These are phyloP conservation scores for Melanotaenia nigrans DNA, from an alignment of 2,797 vertebrate species.

Conservation along the genomic window DNA sequence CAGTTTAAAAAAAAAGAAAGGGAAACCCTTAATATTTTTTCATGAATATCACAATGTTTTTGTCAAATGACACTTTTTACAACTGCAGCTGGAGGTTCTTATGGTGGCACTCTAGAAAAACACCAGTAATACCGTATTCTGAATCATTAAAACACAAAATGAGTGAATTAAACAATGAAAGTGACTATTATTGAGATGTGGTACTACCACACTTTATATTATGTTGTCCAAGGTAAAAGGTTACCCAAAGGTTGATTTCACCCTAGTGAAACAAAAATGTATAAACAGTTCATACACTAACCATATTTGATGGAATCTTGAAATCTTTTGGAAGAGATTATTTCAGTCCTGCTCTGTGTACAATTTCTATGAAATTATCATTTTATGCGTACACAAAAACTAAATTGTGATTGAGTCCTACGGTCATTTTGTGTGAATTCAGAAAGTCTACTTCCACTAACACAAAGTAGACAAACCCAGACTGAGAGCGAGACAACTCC, in stretches of 20 bases:
- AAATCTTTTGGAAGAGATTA: not conserved
- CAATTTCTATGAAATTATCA: not conserved
- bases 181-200: not conserved
- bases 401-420: not conserved
- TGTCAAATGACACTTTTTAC: not conserved
- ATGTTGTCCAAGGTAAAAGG: not conserved
- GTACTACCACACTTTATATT: not conserved
- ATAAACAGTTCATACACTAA: not conserved
- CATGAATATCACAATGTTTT: not conserved
- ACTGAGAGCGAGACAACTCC: conserved; percentile 61
- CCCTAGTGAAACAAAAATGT: not conserved
- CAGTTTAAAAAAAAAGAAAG: not conserved
- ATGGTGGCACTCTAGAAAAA: not conserved
- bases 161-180: not conserved
- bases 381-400: not conserved
- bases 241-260: not conserved
- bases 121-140: not conserved
- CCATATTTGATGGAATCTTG: not conserved
- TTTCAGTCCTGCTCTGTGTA: not conserved
- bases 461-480: conserved; percentile 60
- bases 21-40: conserved; percentile 3
- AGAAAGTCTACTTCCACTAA: conserved; percentile 52
- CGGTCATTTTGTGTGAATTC: conserved; percentile 34
- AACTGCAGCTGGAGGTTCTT: too few relatives aligned
- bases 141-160: not conserved